Conservation (phyloP, 2,113 vertebrate species). For the Tetraodon nigroviridis region DNA sequence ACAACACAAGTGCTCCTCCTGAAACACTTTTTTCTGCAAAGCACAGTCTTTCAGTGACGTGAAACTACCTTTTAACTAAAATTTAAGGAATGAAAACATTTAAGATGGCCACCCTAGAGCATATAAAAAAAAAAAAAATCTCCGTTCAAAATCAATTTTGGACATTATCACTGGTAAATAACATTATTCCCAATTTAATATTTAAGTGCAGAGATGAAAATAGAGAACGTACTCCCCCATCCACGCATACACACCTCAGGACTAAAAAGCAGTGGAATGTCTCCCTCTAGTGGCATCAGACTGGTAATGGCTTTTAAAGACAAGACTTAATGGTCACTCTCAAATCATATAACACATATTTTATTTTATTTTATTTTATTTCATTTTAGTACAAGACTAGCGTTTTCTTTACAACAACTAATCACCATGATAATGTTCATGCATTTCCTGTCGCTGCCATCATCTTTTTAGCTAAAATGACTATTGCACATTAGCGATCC, state of each 20-base stretch:
- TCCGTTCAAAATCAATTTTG: no score
- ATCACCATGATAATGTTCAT: neutral
- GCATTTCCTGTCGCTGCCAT: neutral
- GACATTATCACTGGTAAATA: no score
- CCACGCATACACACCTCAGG: no score
- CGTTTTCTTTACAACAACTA: no score
- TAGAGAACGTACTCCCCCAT: no score
- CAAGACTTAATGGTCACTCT: neutral
- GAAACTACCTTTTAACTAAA: neutral
- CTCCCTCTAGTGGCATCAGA: conserved; percentile 61
- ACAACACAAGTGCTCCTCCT: neutral
- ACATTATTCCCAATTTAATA: no score
- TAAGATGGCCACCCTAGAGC: no score
- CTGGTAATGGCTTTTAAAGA: conserved; percentile 13
- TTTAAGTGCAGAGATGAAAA: no score
- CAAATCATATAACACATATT: neutral
- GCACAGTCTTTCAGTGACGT: neutral
- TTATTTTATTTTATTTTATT: neutral
- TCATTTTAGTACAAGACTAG: neutral
- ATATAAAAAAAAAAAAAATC: no score
- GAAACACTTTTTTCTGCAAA: neutral
- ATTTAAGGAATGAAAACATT: no score
- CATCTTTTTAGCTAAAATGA: neutral
- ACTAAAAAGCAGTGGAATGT: conserved; percentile 15
- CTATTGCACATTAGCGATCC: neutral